A percentile compares a stretch with the other conserved stretches of the same genome.
Conservation (phyloP, 2,113 vertebrate species). For the Scophthalmus maximus region DNA sequence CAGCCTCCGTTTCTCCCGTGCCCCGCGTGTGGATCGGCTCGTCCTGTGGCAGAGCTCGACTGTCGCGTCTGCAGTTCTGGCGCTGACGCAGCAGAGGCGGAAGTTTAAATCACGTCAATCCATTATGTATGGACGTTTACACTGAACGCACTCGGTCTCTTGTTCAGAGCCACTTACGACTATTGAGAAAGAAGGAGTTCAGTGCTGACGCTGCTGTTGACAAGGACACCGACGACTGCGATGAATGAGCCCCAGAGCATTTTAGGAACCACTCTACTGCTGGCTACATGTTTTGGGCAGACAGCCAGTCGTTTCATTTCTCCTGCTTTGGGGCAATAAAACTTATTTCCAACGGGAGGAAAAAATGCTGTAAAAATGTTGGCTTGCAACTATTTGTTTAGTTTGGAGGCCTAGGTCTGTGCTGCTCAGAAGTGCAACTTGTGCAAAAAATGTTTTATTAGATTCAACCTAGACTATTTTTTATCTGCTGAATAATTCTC, state of each 20-base stretch:
- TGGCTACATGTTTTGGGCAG: neutral
- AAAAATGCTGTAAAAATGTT: constrained; percentile 11
- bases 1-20: constrained; percentile 17
- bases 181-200: neutral
- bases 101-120: constrained; percentile 30
- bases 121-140: constrained; percentile 18
- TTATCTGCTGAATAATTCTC: neutral
- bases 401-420: neutral
- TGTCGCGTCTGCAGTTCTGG: constrained; percentile 21
- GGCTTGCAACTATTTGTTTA: constrained; percentile 6
- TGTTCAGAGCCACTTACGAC: constrained; percentile 5
- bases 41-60: neutral
- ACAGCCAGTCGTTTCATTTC: constrained; percentile 4
- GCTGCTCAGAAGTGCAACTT: neutral
- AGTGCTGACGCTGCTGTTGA: constrained; percentile 18
- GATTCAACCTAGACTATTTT: neutral
- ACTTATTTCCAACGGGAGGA: constrained; percentile 6
- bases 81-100: constrained; percentile 32
- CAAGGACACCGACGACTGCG: constrained; percentile 1
- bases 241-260: neutral
- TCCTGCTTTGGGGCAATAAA: constrained; percentile 2
- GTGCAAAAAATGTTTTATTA: neutral
- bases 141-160: neutral
- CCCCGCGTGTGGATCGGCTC: neutral
- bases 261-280: neutral